phyloP scores from a whole-genome alignment of 2,797 vertebrate genomes.

The Eulemur albifrons region DNA sequence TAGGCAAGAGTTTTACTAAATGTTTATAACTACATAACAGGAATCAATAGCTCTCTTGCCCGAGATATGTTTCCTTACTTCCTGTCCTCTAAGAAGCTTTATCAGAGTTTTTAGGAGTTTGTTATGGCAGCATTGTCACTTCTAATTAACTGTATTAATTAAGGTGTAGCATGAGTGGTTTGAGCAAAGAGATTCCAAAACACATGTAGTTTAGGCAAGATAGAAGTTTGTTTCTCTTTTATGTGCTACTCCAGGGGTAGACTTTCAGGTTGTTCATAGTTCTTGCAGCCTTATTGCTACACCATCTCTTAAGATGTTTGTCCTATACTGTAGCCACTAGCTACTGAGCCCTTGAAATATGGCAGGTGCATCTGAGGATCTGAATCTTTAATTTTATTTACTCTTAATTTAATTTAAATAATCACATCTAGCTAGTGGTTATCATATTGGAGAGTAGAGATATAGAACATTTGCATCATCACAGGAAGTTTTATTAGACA shows the following conservation, averaged over 20 bases:
- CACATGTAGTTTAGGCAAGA: background rate
- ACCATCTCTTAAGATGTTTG: background rate
- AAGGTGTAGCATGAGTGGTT: background rate
- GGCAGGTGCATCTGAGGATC: background rate
- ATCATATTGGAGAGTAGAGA: background rate
- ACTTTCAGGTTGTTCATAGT: background rate
- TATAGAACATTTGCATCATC: background rate
- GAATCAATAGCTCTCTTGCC: background rate
- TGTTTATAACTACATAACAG: background rate
- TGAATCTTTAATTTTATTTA: background rate
- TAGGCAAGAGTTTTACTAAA: background rate
- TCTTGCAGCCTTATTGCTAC: background rate
- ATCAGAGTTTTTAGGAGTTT: conserved; percentile 6
- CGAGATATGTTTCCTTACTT: background rate
- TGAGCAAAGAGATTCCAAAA: background rate
- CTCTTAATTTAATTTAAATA: conserved; percentile 20
- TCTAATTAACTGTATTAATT: background rate
- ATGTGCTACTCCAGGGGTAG: background rate
- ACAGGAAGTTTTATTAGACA: conserved; percentile 11
- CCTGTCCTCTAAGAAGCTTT: background rate
- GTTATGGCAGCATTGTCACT: background rate
- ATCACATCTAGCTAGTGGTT: background rate
- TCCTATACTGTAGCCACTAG: background rate
- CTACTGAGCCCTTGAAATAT: background rate
- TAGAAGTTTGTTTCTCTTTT: background rate